Evolutionary conservation across 2,113 vertebrate species (phyloP).

Genomic region (Notarius lentiginosus): DNA sequence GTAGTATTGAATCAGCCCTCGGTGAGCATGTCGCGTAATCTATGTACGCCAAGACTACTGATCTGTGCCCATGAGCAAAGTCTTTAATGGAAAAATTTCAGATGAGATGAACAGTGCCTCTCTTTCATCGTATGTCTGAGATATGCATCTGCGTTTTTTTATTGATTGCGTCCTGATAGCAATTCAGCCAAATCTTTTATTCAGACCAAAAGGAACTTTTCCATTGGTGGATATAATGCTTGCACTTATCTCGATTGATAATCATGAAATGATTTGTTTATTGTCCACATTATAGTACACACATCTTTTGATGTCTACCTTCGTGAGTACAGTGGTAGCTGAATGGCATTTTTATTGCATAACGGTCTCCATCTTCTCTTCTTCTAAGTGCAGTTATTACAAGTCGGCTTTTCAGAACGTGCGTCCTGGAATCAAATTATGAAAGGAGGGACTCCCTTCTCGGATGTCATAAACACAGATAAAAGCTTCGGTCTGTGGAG

Average conservation of each 20-base stretch:
- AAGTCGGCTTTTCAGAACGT: neutral
- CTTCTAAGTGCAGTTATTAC: neutral
- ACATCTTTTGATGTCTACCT: neutral
- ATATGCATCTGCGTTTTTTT: neutral
- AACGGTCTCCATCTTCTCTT: neutral
- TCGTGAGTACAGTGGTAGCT: neutral
- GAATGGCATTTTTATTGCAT: neutral
- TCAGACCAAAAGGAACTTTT: conserved; percentile 2
- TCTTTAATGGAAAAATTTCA: neutral
- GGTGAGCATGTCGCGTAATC: neutral
- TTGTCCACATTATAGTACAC: conserved; percentile 1
- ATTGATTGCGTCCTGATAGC: neutral
- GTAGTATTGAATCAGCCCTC: neutral
- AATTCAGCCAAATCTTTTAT: neutral
- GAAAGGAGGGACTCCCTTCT: neutral
- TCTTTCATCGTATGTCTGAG: neutral
- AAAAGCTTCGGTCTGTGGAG: neutral
- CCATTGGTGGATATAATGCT: neutral
- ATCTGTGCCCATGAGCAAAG: neutral
- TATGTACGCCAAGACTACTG: no score
- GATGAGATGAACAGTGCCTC: neutral
- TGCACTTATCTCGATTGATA: neutral
- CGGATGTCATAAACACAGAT: neutral
- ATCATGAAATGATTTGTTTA: neutral
- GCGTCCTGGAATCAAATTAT: neutral